A percentile compares a stretch with the other conserved stretches of the same genome.
Evolutionary conservation across 1,140 invertebrate species (phyloP).

Genomic region (Dendrolimus kikuchii): DNA sequence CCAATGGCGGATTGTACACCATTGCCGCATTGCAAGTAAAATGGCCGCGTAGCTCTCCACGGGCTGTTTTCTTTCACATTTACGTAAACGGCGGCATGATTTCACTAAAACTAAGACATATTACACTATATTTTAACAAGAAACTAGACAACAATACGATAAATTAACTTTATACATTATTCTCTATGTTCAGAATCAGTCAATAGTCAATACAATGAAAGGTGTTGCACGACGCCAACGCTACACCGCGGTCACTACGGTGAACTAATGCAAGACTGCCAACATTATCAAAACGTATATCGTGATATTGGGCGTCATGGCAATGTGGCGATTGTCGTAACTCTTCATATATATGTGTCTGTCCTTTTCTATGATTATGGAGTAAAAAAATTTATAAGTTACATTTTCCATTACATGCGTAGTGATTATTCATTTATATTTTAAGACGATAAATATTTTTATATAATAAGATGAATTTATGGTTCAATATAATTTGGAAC

Average conservation of each 20-base stretch:
- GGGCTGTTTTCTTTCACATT: constrained; percentile 66
- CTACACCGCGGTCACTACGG: constrained; percentile 69
- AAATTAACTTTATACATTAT: constrained; percentile 75
- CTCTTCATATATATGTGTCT: constrained; percentile 38
- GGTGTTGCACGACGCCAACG: constrained; percentile 72
- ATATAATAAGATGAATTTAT: too few relatives aligned
- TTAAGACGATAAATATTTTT: too few relatives aligned
- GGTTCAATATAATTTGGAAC: too few relatives aligned
- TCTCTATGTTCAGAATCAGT: constrained; percentile 71
- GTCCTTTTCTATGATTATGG: constrained; percentile 35
- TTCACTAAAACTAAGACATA: constrained; percentile 68
- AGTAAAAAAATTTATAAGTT: background rate
- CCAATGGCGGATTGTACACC: constrained; percentile 80
- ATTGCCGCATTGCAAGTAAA: constrained; percentile 80
- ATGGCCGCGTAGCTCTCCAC: constrained; percentile 76
- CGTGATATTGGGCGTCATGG: constrained; percentile 64
- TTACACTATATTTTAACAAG: constrained; percentile 65
- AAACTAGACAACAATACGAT: constrained; percentile 71
- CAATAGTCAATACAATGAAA: constrained; percentile 78
- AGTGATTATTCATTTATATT: background rate
- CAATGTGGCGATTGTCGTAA: constrained; percentile 55
- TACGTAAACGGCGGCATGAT: constrained; percentile 68
- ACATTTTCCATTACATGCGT: background rate
- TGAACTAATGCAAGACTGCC: constrained; percentile 65
- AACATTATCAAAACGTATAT: constrained; percentile 56